Base-by-base conservation (phyloP, 1,140 invertebrate species). In the Drosophila paulistorum region DNA sequence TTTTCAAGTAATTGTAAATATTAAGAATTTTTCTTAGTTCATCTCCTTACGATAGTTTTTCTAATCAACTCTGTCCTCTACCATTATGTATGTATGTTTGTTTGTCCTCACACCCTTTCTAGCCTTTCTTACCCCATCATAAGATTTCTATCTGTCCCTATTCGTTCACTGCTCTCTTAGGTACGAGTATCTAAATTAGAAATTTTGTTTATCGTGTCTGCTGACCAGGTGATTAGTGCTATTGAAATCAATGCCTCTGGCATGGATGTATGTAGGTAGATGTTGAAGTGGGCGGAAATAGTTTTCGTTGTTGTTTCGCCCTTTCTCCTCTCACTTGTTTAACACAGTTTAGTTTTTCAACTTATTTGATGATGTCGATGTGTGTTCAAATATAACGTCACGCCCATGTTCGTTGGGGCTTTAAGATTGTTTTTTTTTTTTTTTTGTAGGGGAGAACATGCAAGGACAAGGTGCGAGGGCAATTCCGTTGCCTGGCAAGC, bases 191-290 rank as follows among this genome's bases (percentile, higher is more conserved):
- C 45, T 51, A 51, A 51, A 51, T 51, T 51, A 20, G 13, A 51
- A 51, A 51, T 51, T 14, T 51, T 51, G 10, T 51, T 51, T 51
- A 23, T 51, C 17, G 9, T 51, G 2, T 48, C 14, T 61, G n/a
- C 23, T n/a, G 74, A 66, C 67, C 45, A 79, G 72, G 83, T 87
- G 72, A 86, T 86, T 86, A 71, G 79, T 72, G 42, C 69, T 60
- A 51, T 23, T 20, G 20, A 51, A 51, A 82, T 83, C 83, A 82
- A 60, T 55, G 67, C 83, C 65, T 39, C 54, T 20, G 64, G 82
- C 67, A 23, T 17, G 14, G 9, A 17, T 48, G 3, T 39, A 39
- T 17, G 14, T 2, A 17, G 20, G 3, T 39, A 39, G 11, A 39
- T 39, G 37, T 23, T 67, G 76, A 54, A 70, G 48, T 68, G 54